Evolutionary conservation across 2,113 vertebrate genomes (phyloP), one percentile per base, ranked within the genome.

Genomic region (Alaudala cheleensis): DNA sequence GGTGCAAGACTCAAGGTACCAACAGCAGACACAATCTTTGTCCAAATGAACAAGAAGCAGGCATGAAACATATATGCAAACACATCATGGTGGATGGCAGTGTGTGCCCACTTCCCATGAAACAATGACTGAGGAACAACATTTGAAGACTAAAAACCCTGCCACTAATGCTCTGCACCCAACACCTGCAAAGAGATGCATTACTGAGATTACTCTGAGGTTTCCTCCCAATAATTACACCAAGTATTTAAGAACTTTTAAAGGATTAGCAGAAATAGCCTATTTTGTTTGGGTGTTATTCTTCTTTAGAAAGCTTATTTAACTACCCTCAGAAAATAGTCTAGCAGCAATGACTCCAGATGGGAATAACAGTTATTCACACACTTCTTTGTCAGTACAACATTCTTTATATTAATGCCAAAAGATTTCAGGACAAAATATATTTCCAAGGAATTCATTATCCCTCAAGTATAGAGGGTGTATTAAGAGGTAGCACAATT

Each of bases 371-470:
- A 84, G 47, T 79, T 93, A 87, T 92, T 80, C 89, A 79, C 65
- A 90, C 9, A 42, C 17, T 23, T 91, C 40, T 94, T 94, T 87
- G 73, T 92, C 81, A 87, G 44, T 56, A 77, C 23, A 95, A 83
- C 24, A 69, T 92, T 58, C 34, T 81, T 90, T 83, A 50, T 45
- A 64, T 57, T 72, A 90, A 91, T 76, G 44, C 42, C 91, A 95
- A 60, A 89, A 91, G 29, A 85, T 70, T 79, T 83, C 78, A 96
- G 47, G 42, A 80, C 51, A 80, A 94, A 91, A 58, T 53, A 45
- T 7, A 69, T 58, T 93, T 86, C 53, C 58, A 91, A 91, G 25
- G 61, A 93, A 88, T 64, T 86, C 72, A 81, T 92, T 92, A 93
- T 66, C 45, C 17, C 21, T 58, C 28, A 82, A 72, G 25, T 20